These are phyloP conservation scores for Scotopteryx bipunctaria DNA, from an alignment of 2,888 invertebrate genomes.

Conservation along the genomic window DNA sequence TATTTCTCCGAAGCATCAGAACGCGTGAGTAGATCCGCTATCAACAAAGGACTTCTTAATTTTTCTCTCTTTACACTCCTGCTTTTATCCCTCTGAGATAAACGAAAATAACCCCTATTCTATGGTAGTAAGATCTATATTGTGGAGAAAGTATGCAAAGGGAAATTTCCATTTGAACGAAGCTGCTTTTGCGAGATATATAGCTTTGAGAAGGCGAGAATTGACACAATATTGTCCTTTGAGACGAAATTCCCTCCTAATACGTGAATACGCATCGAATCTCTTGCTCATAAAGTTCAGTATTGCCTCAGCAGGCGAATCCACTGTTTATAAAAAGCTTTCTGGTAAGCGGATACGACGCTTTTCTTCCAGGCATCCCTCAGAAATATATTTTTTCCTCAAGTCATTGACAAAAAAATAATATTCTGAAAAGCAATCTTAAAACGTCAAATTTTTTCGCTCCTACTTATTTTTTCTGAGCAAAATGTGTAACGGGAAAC, in stretches of 20 bases:
- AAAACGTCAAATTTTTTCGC: too few species aligned
- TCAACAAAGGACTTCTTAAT: slow-evolving; percentile 46
- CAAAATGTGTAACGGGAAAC: too few species aligned
- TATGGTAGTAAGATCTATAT: slow-evolving; percentile 37
- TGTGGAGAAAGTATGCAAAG: slow-evolving; percentile 25
- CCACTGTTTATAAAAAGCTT: not conserved
- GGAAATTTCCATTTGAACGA: slow-evolving; percentile 57
- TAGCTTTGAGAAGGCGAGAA: slow-evolving; percentile 59
- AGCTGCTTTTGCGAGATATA: slow-evolving; percentile 58
- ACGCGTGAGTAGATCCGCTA: slow-evolving; percentile 48
- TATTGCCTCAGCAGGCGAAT: not conserved
- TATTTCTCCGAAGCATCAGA: slow-evolving; percentile 44
- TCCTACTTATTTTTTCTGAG: too few species aligned
- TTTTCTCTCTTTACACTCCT: slow-evolving; percentile 41
- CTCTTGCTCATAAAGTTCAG: slow-evolving; percentile 41
- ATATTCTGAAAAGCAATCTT: too few species aligned
- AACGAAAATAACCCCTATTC: slow-evolving; percentile 35
- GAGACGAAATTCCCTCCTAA: slow-evolving; percentile 41
- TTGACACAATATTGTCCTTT: slow-evolving; percentile 67
- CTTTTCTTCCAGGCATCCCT: too few species aligned
- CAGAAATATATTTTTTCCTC: too few species aligned
- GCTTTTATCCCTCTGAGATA: slow-evolving; percentile 28
- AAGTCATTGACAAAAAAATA: too few species aligned
- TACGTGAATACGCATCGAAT: slow-evolving; percentile 42
- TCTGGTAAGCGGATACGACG: too few species aligned